Base-by-base conservation (phyloP, 2,797 vertebrate genomes). In the Tolypeutes matacus region DNA sequence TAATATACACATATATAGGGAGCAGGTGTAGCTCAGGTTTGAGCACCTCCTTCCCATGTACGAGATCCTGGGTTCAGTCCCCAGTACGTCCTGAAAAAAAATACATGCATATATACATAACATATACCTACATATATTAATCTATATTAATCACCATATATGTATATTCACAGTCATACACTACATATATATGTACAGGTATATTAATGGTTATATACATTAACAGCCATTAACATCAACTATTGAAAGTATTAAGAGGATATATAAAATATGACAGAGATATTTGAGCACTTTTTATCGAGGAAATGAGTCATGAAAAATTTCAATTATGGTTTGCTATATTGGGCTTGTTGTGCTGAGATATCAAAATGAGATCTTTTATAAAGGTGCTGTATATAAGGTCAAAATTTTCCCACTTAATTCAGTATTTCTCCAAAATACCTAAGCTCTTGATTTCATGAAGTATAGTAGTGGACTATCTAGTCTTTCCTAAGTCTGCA, bases 301-400 rank as follows among this genome's bases (percentile, higher is more conserved):
- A 87, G n/a, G n/a, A 89, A 93, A 87, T 23, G 9, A 88, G 18
- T 29, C 86, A 65, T 65, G 42, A 85, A 72, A 95, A 62, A 2
- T 76, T 85, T 88, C 62, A 87, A 3, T 65, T 65, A 72, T 46
- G 9, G 25, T 75, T 58, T 95, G n/a, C 46, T 84, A 4, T 60
- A 14, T 1, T 62, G 39, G n/a, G 49, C 34, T 89, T 93, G 82
- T 70, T 17, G 49, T 34, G 62, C 42, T 78, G 17, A 62, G 60
- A 49, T 86, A 86, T 27, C 62, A 89, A 90, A 95, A 82, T 89
- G 29, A 93, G 23, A 34, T 53, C 42, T 39, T 92, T 77, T 84
- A 80, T 64, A 49, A 67, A 72, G 56, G 53, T 87, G 73, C 17
- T 76, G 34, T 27, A 60, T 25, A 60, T n/a, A n/a, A n/a, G 20